A percentile compares a stretch with the other conserved stretches of the same genome.
Evolutionary conservation across 1,140 invertebrate genomes (phyloP).

Genomic region (Fopius arisanus): DNA sequence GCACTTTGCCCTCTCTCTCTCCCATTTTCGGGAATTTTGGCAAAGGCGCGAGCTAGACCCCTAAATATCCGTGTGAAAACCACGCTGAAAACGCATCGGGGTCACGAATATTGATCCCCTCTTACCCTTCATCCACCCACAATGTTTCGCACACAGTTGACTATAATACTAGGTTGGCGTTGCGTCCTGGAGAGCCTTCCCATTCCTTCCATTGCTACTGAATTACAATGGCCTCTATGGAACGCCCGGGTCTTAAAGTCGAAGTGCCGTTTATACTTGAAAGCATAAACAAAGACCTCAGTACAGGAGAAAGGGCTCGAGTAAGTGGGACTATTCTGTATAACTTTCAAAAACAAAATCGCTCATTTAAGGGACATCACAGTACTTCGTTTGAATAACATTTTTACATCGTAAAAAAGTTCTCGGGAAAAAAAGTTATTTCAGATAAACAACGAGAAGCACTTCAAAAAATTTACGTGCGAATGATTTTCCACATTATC

Average conservation of each 20-base stretch:
- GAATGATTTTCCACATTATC: too few relatives aligned
- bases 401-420: background rate
- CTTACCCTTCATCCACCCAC: conserved; percentile 13
- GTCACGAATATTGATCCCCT: conserved; percentile 43
- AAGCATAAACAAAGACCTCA: conserved; percentile 43
- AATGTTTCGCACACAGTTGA: background rate
- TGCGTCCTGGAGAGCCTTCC: conserved; percentile 40
- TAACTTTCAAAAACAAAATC: background rate
- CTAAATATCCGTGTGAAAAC: conserved; percentile 44
- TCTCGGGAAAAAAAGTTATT: background rate
- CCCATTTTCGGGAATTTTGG: conserved; percentile 15
- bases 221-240: conserved; percentile 48
- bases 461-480: too few relatives aligned
- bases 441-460: background rate
- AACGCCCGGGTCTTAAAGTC: conserved; percentile 46
- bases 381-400: background rate
- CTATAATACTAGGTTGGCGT: background rate
- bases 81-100: conserved; percentile 41
- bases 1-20: background rate
- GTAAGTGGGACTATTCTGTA: background rate
- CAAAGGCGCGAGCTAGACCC: conserved; percentile 14
- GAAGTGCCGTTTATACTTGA: conserved; percentile 46
- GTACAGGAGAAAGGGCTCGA: background rate
- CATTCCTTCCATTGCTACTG: conserved; percentile 40
- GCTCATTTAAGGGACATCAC: background rate